Evolutionary conservation across 2,888 invertebrate genomes (phyloP).

Genomic region (Thera britannica): DNA sequence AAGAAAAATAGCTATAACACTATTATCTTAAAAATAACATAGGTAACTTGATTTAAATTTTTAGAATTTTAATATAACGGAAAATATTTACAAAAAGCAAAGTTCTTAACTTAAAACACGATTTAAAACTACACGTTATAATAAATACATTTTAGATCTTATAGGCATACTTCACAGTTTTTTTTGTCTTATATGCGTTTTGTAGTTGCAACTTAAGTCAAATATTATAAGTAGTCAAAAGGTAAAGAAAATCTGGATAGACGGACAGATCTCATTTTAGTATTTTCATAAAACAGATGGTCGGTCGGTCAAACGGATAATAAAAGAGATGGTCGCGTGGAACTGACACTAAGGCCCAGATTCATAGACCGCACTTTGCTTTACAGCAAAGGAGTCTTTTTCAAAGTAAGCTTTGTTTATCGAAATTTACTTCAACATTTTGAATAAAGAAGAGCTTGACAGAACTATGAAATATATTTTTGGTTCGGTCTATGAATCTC

Average conservation of each 20-base stretch:
- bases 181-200: slow-evolving; percentile 9
- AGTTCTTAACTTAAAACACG: slow-evolving; percentile 24
- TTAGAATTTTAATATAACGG: slow-evolving; percentile 25
- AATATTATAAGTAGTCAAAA: not conserved
- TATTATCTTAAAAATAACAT: slow-evolving; percentile 37
- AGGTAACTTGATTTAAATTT: slow-evolving; percentile 43
- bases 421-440: too few relatives aligned
- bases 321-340: too few relatives aligned
- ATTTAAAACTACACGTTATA: slow-evolving; percentile 49
- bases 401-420: too few relatives aligned
- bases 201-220: not conserved
- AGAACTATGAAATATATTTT: too few relatives aligned
- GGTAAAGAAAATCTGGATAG: not conserved
- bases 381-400: too few relatives aligned
- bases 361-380: too few relatives aligned
- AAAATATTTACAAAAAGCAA: slow-evolving; percentile 41
- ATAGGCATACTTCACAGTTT: slow-evolving; percentile 41
- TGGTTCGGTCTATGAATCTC: too few relatives aligned
- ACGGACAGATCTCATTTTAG: not conserved
- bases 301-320: too few relatives aligned
- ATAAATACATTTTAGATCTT: slow-evolving; percentile 74
- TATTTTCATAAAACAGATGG: too few relatives aligned
- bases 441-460: too few relatives aligned
- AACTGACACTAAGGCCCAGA: too few relatives aligned
- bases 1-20: slow-evolving; percentile 8